Evolutionary conservation across 2,113 vertebrate genomes (phyloP), one percentile per base, ranked within the genome.

Genomic region (Aptenodytes forsteri): DNA sequence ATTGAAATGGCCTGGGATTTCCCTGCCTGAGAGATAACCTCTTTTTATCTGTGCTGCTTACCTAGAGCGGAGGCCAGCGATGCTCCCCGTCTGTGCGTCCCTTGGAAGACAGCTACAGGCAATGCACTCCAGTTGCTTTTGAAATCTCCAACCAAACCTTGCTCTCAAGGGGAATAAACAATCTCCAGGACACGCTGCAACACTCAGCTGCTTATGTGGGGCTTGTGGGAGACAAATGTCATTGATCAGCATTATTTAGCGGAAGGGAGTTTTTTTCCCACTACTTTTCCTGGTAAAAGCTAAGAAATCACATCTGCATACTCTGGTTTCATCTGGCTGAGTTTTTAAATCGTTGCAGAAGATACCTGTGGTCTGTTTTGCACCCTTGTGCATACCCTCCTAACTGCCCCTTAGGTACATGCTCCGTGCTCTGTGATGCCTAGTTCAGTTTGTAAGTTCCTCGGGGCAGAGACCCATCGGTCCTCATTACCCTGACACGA

Each of bases 1-100:
- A 93, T 84, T 76, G 87, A 72, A 83, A 90, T 64, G 84, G 70
- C 91, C 84, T 92, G 89, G 95, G 95, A 96, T 93, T 97, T 96
- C 91, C 95, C 78, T 96, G 94, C 89, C 70, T 80, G 66, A 71
- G 84, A 97, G 77, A 87, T 66, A 89, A 89, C 84, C 89, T 69
- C 73, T 65, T 59, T 65, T 65, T 72, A 61, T 76, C 81, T 46
- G 46, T 42, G 77, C 94, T 71, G 34, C 38, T 2, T 23, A 67
- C 81, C 89, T 27, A 4, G 44, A 64, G 90, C 6, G 32, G 62
- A 34, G 76, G 76, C 38, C 86, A 26, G 55, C 4, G 78, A 3
- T 76, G 81, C 58, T 67, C 47, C 47, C 34, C 0, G 3, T 7
- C 40, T 52, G 10, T 2, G 7, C 4, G 47, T 26, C 83, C 52